Evolutionary conservation across 1,140 invertebrate species (phyloP), one percentile per base, ranked within the genome.

Genomic region (Coelopa frigida): DNA sequence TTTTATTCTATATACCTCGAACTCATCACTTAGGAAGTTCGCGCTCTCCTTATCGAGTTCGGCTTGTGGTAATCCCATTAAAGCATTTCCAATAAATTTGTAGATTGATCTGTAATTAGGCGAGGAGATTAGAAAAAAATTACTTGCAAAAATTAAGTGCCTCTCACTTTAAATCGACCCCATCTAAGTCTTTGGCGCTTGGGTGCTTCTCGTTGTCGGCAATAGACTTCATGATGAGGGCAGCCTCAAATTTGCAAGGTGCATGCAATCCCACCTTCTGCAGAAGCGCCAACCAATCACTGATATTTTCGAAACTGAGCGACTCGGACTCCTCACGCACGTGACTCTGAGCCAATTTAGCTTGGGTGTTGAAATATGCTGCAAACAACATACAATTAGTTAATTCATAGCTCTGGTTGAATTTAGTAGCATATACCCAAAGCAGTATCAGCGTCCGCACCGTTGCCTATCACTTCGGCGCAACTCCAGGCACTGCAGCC

Each of bases 261-360:
- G 35, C 22, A 2, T 50, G 26, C 2, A 59, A 37, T 1, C 54
- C 29, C 12, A 50, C 35, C 1, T 21, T 26, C 23, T 53, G 51
- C 23, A 65, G 36, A n/a, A 58, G 22, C 8, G 61, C 31, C 22
- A 65, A 41, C 61, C 61, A 65, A n/a, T 59, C 36, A 39, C 47
- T 55, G 4, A 62, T 60, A 37, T 57, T 59, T 32, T 33, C 52
- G 8, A 65, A 36, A n/a, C 55, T 52, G 0, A 55, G 37, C 8
- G 59, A 65, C 17, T 58, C 46, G n/a, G 49, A 58, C 11, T 60
- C 56, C 5, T 48, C 44, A 18, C 44, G 38, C 0, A 61, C 46
- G 21, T 35, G 43, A 11, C 20, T 5, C 23, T 53, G 29, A 3
- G 46, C 46, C 29, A 29, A 24, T 17, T 42, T 27, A 1, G 35